Percentiles rank a stretch among this genome's conserved stretches.
phyloP scores from a whole-genome alignment of 2,113 vertebrate genomes.

The Mormoops blainvillei region DNA sequence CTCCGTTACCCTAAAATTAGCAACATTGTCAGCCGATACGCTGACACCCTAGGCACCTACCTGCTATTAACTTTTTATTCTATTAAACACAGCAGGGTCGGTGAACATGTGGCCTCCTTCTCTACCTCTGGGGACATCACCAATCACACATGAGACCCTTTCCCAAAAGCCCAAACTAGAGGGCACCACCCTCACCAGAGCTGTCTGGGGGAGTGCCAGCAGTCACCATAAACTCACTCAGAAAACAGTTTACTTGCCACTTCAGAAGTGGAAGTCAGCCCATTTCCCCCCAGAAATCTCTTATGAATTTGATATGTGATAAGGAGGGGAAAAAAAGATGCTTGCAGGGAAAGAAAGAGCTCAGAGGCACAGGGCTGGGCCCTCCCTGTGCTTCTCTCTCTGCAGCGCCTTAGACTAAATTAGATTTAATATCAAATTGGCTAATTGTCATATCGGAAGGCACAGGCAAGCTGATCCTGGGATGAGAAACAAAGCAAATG shows the following conservation, averaged over 20 bases:
- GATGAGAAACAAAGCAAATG: slow-evolving; percentile 42
- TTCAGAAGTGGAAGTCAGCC: not conserved
- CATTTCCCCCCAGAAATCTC: not conserved
- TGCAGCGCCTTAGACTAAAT: slow-evolving; percentile 4
- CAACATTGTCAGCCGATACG: not conserved
- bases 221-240: not conserved
- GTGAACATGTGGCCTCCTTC: not conserved
- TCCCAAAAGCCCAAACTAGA: not conserved
- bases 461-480: not conserved
- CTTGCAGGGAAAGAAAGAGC: not conserved
- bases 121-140: not conserved
- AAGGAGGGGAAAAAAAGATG: not conserved
- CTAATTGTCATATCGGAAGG: slow-evolving; percentile 44
- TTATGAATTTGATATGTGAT: not conserved
- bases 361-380: not conserved
- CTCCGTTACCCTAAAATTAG: not conserved
- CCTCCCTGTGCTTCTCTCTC: not conserved
- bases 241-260: not conserved
- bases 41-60: not conserved
- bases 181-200: not conserved
- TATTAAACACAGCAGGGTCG: not conserved
- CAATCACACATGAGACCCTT: not conserved
- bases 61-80: not conserved
- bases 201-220: not conserved
- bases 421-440: slow-evolving; percentile 40